These are phyloP conservation scores for Schlechtendalia chinensis DNA, from an alignment of 1,140 invertebrate genomes.

Conservation along the genomic window DNA sequence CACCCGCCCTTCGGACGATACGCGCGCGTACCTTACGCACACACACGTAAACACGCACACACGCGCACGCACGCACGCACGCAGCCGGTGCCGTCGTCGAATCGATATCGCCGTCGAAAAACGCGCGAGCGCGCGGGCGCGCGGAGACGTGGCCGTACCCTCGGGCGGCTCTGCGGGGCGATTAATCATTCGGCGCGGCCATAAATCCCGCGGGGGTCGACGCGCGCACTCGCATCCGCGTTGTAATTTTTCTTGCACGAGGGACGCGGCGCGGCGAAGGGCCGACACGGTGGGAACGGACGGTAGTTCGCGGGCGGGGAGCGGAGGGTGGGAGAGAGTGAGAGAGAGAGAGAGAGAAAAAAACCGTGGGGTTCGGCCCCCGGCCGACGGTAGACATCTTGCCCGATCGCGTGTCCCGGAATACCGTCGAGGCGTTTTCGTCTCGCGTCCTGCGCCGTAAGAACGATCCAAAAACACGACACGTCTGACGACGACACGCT, in stretches of 20 bases:
- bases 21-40: background rate
- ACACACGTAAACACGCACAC: background rate
- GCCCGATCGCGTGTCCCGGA: background rate
- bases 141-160: too few relatives aligned
- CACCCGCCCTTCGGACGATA: too few relatives aligned
- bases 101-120: constrained; percentile 45
- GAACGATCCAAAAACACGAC: too few relatives aligned
- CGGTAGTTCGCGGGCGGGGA: background rate
- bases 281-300: too few relatives aligned
- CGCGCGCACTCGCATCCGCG: constrained; percentile 4
- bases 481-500: too few relatives aligned
- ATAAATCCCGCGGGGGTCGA: constrained; percentile 32
- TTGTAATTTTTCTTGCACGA: too few relatives aligned
- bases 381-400: constrained; percentile 38
- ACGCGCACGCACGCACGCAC: background rate
- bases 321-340: background rate
- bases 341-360: background rate
- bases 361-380: constrained; percentile 23
- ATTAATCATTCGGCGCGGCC: constrained; percentile 50
- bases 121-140: too few relatives aligned
- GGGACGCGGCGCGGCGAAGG: too few relatives aligned
- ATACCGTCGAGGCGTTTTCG: too few relatives aligned
- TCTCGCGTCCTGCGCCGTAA: too few relatives aligned
- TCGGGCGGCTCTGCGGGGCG: constrained; percentile 1
- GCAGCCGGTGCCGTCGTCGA: constrained; percentile 12